Evolutionary conservation across 2,113 vertebrate genomes (phyloP), one percentile per base, ranked within the genome.

Genomic region (Rhinogobius similis): DNA sequence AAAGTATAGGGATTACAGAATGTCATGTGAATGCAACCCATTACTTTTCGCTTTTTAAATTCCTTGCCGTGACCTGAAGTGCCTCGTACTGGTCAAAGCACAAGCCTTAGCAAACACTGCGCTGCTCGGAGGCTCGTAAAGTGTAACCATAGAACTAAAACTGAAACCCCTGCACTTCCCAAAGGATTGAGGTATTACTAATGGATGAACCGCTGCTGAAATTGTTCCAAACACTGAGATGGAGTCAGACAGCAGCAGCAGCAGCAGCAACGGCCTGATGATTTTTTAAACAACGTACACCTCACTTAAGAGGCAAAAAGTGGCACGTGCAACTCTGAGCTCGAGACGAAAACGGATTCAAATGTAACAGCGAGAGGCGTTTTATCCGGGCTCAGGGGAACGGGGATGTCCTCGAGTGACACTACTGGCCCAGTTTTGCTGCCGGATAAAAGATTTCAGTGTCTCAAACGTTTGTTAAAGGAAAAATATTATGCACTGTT

Each of bases 191-290:
- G 46, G 59, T 58, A 79, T 92, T 87, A 90, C 88, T 89, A 91
- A 91, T 90, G 72, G 65, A 92, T 88, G 89, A 85, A 73, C 64
- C 48, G 32, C 73, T 67, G 32, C 75, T 80, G 76, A 86, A 86
- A 77, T 29, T 70, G 75, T 67, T 75, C 75, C 72, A 62, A 50
- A 83, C 68, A 68, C 79, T 46, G 71, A 76, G 52, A 72, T 66
- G 77, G 38, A 63, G 66, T 58, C 59, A 50, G 46, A 41, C 46
- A 41, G 68, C 24, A 29, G 6, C 13, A 58, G 26, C 46, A 41
- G 68, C 21, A 20, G 24, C 26, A 58, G 55, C 16, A 58, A 14
- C 10, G 39, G 72, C 66, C 26, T 68, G 69, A 58, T 72, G 67
- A 23, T 26, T 20, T 32, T 58, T 59, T 59, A 32, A 70, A 87